Evolutionary conservation across 2,888 invertebrate genomes (phyloP).

Genomic region (Nasonovia ribisnigri): DNA sequence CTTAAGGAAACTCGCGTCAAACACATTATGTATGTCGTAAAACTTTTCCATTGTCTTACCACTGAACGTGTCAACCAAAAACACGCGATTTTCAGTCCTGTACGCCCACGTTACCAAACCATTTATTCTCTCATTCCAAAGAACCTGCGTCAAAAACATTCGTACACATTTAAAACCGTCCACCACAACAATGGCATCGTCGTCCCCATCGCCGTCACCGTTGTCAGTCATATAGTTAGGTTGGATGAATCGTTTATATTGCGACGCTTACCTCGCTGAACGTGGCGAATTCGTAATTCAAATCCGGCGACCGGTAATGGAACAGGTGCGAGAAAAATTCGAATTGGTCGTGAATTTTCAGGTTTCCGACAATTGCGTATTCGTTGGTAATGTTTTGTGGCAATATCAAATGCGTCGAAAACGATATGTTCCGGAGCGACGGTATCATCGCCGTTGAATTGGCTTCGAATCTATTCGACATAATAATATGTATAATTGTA

Average conservation of each 20-base stretch:
- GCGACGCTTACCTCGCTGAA: slow-evolving; percentile 50
- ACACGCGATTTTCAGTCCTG: slow-evolving; percentile 61
- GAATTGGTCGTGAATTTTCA: slow-evolving; percentile 51
- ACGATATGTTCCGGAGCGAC: slow-evolving; percentile 58
- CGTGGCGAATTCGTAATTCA: slow-evolving; percentile 60
- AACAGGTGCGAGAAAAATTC: slow-evolving; percentile 55
- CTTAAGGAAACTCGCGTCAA: slow-evolving; percentile 67
- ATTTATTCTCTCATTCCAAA: slow-evolving; percentile 41
- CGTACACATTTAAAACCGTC: neutral
- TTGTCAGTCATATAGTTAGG: neutral
- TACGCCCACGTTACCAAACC: slow-evolving; percentile 58
- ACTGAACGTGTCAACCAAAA: slow-evolving; percentile 66
- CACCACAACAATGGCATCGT: neutral
- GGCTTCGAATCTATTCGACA: slow-evolving; percentile 52
- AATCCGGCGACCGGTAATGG: slow-evolving; percentile 54
- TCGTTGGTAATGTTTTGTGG: slow-evolving; percentile 59
- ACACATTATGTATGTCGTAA: slow-evolving; percentile 67
- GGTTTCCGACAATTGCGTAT: slow-evolving; percentile 34
- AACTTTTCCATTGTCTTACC: slow-evolving; percentile 65
- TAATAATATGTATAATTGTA: neutral
- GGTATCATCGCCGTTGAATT: slow-evolving; percentile 63
- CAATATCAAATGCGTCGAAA: slow-evolving; percentile 59
- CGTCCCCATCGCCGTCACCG: no score
- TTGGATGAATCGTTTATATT: neutral
- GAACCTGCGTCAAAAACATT: slow-evolving; percentile 28